These are phyloP conservation scores for Litoditis marina DNA, from an alignment of 2,888 invertebrate species.

Conservation along the genomic window DNA sequence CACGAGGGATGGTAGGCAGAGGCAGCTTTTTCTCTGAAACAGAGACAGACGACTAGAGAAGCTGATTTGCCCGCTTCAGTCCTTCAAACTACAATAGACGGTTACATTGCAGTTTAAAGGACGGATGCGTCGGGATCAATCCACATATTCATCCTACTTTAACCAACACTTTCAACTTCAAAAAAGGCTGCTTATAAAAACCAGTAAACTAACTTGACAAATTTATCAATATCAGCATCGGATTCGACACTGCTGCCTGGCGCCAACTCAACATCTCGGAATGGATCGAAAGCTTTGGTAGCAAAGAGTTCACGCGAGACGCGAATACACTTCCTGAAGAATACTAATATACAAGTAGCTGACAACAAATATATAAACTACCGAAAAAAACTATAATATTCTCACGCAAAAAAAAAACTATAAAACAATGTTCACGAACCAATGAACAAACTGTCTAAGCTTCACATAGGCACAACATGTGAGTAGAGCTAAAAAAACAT, in stretches of 20 bases:
- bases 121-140: too few relatives aligned
- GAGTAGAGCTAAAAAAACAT: too few relatives aligned
- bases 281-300: conserved; percentile 56
- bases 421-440: too few relatives aligned
- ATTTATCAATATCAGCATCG: conserved; percentile 61
- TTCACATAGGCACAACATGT: too few relatives aligned
- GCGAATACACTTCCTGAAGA: conserved; percentile 25
- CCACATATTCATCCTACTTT: too few relatives aligned
- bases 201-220: conserved; percentile 25
- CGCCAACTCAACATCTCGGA: conserved; percentile 58
- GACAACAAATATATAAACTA: not conserved
- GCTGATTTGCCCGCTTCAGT: not conserved
- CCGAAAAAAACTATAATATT: too few relatives aligned
- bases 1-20: conserved; percentile 79
- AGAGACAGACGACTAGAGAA: not conserved
- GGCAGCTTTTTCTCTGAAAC: conserved; percentile 62
- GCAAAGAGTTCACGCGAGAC: conserved; percentile 56
- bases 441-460: too few relatives aligned
- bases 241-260: conserved; percentile 57
- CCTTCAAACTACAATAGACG: not conserved
- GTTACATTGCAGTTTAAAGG: too few relatives aligned
- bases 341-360: not conserved
- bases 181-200: too few relatives aligned
- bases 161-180: not conserved
- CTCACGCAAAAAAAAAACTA: too few relatives aligned